These are phyloP conservation scores for Sinotaia quadrata DNA, from an alignment of 2,888 invertebrate species.

Conservation along the genomic window DNA sequence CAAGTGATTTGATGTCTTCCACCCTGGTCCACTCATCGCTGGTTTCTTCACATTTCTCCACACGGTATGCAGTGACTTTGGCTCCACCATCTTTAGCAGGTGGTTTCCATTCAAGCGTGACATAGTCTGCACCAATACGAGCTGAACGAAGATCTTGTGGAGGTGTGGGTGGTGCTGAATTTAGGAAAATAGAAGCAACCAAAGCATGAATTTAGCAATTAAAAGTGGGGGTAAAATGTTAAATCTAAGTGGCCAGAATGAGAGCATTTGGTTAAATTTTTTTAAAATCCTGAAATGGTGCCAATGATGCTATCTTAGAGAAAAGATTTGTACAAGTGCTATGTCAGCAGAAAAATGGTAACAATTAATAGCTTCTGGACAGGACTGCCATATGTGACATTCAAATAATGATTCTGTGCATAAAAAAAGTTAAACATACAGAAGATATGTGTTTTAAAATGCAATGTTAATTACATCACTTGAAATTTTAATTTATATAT, in stretches of 20 bases:
- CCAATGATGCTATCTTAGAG: too few relatives aligned
- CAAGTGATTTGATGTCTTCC: slow-evolving; percentile 38
- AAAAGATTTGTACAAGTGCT: too few relatives aligned
- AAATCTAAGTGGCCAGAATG: too few relatives aligned
- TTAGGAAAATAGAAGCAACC: too few relatives aligned
- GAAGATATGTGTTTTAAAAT: not conserved
- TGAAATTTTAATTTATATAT: not conserved
- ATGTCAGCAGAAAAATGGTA: too few relatives aligned
- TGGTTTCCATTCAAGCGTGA: slow-evolving; percentile 52
- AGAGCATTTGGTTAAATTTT: too few relatives aligned
- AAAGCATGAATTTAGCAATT: too few relatives aligned
- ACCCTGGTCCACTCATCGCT: slow-evolving; percentile 44
- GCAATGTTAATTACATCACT: not conserved
- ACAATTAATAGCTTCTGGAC: too few relatives aligned
- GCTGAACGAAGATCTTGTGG: slow-evolving; percentile 46
- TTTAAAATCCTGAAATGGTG: too few relatives aligned
- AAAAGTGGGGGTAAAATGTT: too few relatives aligned
- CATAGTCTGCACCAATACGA: slow-evolving; percentile 43
- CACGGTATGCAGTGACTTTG: slow-evolving; percentile 52
- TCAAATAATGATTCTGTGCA: too few relatives aligned
- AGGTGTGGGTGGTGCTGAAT: slow-evolving; percentile 66
- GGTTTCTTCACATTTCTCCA: slow-evolving; percentile 42
- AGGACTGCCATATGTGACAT: too few relatives aligned
- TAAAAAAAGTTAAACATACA: not conserved
- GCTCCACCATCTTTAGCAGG: slow-evolving; percentile 53